Evolutionary conservation across 2,113 vertebrate species (phyloP), one percentile per base, ranked within the genome.

Genomic region (Clinocottus analis): DNA sequence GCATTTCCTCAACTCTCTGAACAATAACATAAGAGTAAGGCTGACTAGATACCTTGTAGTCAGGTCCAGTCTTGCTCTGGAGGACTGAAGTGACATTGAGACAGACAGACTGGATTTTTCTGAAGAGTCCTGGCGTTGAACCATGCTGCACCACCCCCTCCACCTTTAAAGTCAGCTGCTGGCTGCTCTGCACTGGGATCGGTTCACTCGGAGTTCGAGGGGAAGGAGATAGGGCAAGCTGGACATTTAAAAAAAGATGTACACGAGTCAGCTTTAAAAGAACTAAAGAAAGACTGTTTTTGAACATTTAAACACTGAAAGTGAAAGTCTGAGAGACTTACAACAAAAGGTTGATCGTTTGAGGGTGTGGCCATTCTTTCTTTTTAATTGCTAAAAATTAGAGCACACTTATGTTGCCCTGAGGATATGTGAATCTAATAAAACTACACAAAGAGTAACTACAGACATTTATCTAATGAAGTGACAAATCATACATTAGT

Each of bases 61-160:
- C 98, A 19, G 97, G 95, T 23, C 95, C 95, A 0, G 96, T 92
- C 94, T 99, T 99, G 92, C 94, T 97, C 92, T 99, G 98, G 19
- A 99, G 94, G 0, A 95, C 95, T 5, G 97, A 98, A 1, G 97
- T 99, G 65, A 98, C 98, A 0, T 96, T 97, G 23, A 99, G 94
- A 75, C 97, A 98, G 75, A 99, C 97, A 0, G 98, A 97, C 1
- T 98, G 97, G 90, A 99, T 98, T 91, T 97, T 98, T 37, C 98
- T 96, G 90, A 99, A 99, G 43, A 99, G 95, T 37, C 98, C 98
- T 0, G 97, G 98, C 23, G 95, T 97, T 0, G 97, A 96, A 14
- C 97, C 98, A 0, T 99, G 98, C 89, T 99, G 98, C 72, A 99
- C 97, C 27, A 99, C 98, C 1, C 98, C 98, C 80, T 99, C 98